Conservation (phyloP, 1,140 invertebrate species). For the Drosophila nigromelanica region DNA sequence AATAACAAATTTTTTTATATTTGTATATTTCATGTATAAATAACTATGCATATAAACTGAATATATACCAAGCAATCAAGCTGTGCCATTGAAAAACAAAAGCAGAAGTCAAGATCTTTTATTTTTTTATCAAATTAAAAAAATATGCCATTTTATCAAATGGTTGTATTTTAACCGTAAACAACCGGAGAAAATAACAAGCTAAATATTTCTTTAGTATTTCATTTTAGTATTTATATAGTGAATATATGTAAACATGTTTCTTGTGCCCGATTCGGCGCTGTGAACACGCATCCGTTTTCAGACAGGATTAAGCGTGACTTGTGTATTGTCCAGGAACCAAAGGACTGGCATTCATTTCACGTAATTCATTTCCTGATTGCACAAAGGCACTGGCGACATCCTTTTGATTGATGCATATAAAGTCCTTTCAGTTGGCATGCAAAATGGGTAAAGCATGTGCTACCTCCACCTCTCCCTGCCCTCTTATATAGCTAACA, state of each 20-base stretch:
- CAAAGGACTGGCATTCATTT: constrained; percentile 40
- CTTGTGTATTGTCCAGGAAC: constrained; percentile 4
- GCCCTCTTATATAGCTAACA: too few species aligned
- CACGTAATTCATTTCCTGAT: constrained; percentile 54
- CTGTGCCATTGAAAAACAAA: not conserved
- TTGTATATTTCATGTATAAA: too few species aligned
- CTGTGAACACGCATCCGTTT: constrained; percentile 29
- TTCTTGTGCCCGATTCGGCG: not conserved
- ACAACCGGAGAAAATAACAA: constrained; percentile 22
- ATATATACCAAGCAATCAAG: too few species aligned
- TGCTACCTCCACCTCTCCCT: not conserved
- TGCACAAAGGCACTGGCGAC: constrained; percentile 46
- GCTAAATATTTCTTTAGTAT: constrained; percentile 10
- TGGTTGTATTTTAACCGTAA: constrained; percentile 9
- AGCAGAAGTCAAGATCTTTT: not conserved
- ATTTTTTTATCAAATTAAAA: not conserved
- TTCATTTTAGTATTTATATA: not conserved
- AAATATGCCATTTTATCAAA: not conserved
- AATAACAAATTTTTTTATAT: too few species aligned
- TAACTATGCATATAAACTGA: too few species aligned
- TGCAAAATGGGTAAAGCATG: constrained; percentile 31
- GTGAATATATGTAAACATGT: constrained; percentile 17
- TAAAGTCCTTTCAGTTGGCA: constrained; percentile 11
- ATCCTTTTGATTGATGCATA: constrained; percentile 46
- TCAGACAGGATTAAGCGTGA: constrained; percentile 12